Evolutionary conservation across 2,113 vertebrate genomes (phyloP).

Genomic region (Xenopus laevis): DNA sequence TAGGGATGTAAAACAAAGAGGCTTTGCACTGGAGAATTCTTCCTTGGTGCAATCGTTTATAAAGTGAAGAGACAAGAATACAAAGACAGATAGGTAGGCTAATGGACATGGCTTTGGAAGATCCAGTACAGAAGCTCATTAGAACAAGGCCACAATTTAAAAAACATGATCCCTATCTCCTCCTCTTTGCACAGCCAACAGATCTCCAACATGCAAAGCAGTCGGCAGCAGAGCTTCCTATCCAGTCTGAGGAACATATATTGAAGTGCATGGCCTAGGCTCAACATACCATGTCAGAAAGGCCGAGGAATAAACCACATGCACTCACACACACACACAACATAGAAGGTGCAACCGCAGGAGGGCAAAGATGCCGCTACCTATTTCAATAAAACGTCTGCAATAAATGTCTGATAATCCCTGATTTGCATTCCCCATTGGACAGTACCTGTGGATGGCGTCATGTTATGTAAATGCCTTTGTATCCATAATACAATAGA

Average conservation of each 20-base stretch:
- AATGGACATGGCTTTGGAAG: constrained; percentile 5
- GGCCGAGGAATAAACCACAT: neutral
- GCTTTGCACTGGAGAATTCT: neutral
- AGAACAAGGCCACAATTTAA: constrained; percentile 34
- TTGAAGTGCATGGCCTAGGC: constrained; percentile 16
- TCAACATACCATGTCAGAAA: constrained; percentile 1
- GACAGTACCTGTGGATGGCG: constrained; percentile 10
- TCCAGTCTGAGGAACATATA: constrained; percentile 6
- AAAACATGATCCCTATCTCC: constrained; percentile 14
- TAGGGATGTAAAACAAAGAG: constrained; percentile 17
- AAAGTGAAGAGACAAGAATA: neutral
- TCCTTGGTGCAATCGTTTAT: neutral
- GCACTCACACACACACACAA: constrained; percentile 27
- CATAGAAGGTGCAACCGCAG: constrained; percentile 10
- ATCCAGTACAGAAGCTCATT: constrained; percentile 23
- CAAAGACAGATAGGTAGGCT: neutral
- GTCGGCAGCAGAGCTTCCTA: constrained; percentile 17
- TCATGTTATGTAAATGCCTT: constrained; percentile 5
- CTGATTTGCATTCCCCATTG: constrained; percentile 37
- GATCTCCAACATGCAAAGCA: constrained; percentile 31
- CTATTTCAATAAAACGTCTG: constrained; percentile 8
- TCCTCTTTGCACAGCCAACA: constrained; percentile 25
- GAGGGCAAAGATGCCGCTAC: constrained; percentile 1
- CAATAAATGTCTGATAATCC: constrained; percentile 24
- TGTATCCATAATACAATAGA: constrained; percentile 8